Percentiles rank a stretch among this genome's conserved stretches.
These are phyloP conservation scores for Ciconia maguari DNA, from an alignment of 2,113 vertebrate species.

Conservation along the genomic window DNA sequence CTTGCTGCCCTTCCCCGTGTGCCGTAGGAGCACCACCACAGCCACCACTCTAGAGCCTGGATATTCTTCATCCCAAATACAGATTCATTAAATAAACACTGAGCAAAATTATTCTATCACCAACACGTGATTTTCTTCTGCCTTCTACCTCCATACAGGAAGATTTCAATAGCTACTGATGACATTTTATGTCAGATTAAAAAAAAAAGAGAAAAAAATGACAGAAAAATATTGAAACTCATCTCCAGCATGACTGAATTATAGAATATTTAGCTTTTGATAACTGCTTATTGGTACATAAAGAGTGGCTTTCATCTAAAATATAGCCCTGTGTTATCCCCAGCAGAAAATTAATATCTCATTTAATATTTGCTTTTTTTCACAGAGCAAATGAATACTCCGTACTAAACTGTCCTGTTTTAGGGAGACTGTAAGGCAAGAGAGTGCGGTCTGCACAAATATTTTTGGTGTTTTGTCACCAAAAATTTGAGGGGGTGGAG, in stretches of 20 bases:
- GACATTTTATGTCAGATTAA: not conserved
- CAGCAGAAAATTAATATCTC: not conserved
- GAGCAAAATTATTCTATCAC: not conserved
- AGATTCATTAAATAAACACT: not conserved
- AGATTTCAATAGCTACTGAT: not conserved
- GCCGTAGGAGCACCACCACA: accelerated
- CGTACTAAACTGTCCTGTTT: not conserved
- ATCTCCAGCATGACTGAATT: not conserved
- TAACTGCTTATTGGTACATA: not conserved
- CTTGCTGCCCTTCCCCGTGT: not conserved
- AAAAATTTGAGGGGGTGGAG: not conserved
- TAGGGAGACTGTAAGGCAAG: not conserved
- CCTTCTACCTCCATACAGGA: not conserved
- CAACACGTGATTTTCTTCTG: not conserved
- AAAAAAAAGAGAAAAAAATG: not conserved
- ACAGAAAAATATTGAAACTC: not conserved
- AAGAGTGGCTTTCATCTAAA: not conserved
- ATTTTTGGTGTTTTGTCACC: not conserved
- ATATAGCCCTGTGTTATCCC: not conserved
- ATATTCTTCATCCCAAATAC: not conserved
- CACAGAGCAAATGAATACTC: not conserved
- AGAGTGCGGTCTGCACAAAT: not conserved
- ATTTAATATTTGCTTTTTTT: not conserved
- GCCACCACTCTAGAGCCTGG: not conserved
- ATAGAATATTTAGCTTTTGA: not conserved